Evolutionary conservation across 2,888 invertebrate species (phyloP).

Genomic region (Philereme vetulata): DNA sequence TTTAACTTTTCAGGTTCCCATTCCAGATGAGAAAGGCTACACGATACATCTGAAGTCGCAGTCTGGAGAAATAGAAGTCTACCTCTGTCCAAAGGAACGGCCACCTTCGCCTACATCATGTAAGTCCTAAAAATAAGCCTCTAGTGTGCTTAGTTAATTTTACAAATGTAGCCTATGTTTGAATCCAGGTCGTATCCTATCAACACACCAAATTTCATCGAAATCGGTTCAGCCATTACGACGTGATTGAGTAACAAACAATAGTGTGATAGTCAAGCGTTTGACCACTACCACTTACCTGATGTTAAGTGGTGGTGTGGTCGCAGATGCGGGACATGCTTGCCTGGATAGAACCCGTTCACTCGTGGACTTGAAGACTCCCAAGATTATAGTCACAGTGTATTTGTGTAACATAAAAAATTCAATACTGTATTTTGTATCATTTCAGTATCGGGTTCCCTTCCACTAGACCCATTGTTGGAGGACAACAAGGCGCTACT

Average conservation of each 20-base stretch:
- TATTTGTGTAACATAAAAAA: no score
- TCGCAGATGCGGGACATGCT: no score
- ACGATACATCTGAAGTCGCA: conserved; percentile 95
- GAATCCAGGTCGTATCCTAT: no score
- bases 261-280: no score
- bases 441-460: conserved; percentile 39
- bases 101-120: conserved; percentile 69
- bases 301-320: no score
- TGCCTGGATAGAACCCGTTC: no score
- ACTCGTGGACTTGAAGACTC: no score
- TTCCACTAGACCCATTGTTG: conserved; percentile 84
- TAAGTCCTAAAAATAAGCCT: conserved; percentile 46
- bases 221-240: no score
- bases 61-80: conserved; percentile 97
- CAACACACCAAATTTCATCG: no score
- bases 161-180: not conserved
- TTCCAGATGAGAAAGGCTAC: conserved; percentile 85
- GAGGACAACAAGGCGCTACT: conserved; percentile 85
- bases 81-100: conserved; percentile 94
- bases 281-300: no score
- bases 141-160: not conserved
- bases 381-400: no score
- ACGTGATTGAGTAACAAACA: no score
- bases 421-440: not conserved
- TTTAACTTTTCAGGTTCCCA: conserved; percentile 81